Evolutionary conservation across 1,140 invertebrate genomes (phyloP).

Genomic region (Drosophila varians): DNA sequence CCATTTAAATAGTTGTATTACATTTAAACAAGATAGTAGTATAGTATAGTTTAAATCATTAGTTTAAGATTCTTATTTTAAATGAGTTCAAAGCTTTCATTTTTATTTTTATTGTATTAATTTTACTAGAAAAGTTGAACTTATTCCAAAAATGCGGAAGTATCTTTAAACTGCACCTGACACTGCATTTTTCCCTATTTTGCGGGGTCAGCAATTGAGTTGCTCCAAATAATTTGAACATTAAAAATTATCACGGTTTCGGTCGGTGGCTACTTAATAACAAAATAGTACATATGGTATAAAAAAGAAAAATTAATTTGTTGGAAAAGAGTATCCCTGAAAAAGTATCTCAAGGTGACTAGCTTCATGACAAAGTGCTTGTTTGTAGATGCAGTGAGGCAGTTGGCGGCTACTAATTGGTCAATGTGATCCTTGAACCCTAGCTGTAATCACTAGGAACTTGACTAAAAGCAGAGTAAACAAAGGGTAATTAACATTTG

Average conservation of each 20-base stretch:
- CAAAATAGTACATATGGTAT: too few relatives aligned
- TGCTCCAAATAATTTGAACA: conserved; percentile 35
- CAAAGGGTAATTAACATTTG: conserved; percentile 15
- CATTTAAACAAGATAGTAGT: too few relatives aligned
- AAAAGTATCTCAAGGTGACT: not conserved
- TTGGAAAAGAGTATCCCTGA: too few relatives aligned
- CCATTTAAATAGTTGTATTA: too few relatives aligned
- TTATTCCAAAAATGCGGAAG: conserved; percentile 45
- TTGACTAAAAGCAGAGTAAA: conserved; percentile 19
- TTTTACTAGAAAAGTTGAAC: conserved; percentile 37
- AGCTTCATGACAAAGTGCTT: conserved; percentile 13
- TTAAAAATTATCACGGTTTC: not conserved
- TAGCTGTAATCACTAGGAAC: not conserved
- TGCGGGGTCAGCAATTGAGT: conserved; percentile 34
- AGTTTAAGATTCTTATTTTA: not conserved
- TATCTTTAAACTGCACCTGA: conserved; percentile 19
- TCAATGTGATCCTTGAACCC: conserved; percentile 32
- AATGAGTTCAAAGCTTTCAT: too few relatives aligned
- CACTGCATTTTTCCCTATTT: conserved; percentile 32
- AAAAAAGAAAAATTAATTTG: too few relatives aligned
- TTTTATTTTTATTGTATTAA: not conserved
- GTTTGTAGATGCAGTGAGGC: conserved; percentile 4
- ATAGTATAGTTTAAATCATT: too few relatives aligned
- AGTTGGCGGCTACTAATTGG: conserved; percentile 20
- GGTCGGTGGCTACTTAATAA: not conserved